Evolutionary conservation across 2,797 vertebrate genomes (phyloP).

Genomic region (Leptoclinus maculatus): DNA sequence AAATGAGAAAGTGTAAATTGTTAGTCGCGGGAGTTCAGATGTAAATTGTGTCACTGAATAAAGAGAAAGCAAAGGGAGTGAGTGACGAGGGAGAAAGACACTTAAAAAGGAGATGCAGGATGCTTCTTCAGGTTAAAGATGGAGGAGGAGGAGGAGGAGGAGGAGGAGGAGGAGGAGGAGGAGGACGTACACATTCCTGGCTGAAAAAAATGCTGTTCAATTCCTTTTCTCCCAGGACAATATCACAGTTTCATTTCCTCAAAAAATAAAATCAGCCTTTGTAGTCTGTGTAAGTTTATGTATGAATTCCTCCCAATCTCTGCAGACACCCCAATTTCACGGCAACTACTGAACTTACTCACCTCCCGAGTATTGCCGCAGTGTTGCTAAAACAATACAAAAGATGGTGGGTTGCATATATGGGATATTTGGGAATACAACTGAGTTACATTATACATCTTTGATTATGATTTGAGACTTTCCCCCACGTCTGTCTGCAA

Average conservation of each 20-base stretch:
- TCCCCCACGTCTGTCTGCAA: constrained; percentile 3
- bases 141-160: constrained; percentile 2
- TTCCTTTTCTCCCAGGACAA: constrained; percentile 36
- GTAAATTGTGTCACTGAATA: constrained; percentile 40
- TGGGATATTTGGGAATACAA: constrained; percentile 17
- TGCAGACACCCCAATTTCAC: constrained; percentile 39
- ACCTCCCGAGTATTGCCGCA: constrained; percentile 46
- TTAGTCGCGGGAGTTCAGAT: constrained; percentile 14
- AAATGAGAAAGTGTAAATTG: constrained; percentile 52
- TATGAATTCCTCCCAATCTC: constrained; percentile 50
- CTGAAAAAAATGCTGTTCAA: not conserved
- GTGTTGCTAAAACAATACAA: constrained; percentile 45
- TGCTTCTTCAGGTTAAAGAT: constrained; percentile 35
- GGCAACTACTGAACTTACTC: constrained; percentile 45
- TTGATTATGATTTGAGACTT: constrained; percentile 36
- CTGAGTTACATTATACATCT: constrained; percentile 39
- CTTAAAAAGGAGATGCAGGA: not conserved
- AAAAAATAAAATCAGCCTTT: constrained; percentile 60
- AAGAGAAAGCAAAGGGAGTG: constrained; percentile 17
- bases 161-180: not conserved
- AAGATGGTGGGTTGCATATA: constrained; percentile 22
- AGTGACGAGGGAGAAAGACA: constrained; percentile 21
- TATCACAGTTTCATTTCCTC: constrained; percentile 60
- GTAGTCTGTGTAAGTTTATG: constrained; percentile 43
- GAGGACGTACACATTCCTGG: not conserved